These are phyloP conservation scores for Nyctibius bracteatus DNA, from an alignment of 2,113 vertebrate genomes.

Conservation along the genomic window DNA sequence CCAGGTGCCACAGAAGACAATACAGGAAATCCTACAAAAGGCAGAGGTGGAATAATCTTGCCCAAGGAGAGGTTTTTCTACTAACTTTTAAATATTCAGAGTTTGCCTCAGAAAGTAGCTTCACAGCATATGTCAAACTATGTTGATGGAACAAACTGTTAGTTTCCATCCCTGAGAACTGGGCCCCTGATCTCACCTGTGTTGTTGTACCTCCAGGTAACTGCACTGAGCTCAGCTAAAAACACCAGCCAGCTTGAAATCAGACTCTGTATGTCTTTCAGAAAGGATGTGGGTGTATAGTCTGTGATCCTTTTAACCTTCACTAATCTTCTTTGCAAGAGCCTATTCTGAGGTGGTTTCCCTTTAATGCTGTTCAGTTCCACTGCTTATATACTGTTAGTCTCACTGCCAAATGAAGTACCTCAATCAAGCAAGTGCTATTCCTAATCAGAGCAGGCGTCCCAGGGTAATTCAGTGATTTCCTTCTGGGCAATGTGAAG, in stretches of 20 bases:
- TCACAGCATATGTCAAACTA: neutral
- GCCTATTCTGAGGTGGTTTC: neutral
- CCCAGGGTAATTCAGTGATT: slow-evolving; percentile 15
- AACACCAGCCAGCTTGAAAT: neutral
- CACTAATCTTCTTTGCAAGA: neutral
- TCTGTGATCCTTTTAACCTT: neutral
- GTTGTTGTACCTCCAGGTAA: neutral
- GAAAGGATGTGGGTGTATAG: neutral
- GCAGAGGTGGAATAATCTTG: neutral
- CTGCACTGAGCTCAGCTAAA: neutral
- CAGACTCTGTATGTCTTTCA: neutral
- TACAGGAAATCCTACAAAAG: neutral
- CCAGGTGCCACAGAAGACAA: neutral
- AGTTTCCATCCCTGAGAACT: neutral
- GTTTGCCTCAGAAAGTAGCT: neutral
- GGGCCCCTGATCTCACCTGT: neutral
- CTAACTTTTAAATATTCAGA: neutral
- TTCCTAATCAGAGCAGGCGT: slow-evolving; percentile 38
- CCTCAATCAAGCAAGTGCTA: slow-evolving; percentile 41
- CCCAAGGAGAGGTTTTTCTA: neutral
- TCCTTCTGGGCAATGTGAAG: neutral
- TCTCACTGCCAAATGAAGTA: slow-evolving; percentile 18
- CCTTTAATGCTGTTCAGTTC: neutral
- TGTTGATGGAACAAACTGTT: neutral
- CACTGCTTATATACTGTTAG: neutral